Conservation (phyloP, 2,797 vertebrate species). For the Lagocephalus sceleratus region DNA sequence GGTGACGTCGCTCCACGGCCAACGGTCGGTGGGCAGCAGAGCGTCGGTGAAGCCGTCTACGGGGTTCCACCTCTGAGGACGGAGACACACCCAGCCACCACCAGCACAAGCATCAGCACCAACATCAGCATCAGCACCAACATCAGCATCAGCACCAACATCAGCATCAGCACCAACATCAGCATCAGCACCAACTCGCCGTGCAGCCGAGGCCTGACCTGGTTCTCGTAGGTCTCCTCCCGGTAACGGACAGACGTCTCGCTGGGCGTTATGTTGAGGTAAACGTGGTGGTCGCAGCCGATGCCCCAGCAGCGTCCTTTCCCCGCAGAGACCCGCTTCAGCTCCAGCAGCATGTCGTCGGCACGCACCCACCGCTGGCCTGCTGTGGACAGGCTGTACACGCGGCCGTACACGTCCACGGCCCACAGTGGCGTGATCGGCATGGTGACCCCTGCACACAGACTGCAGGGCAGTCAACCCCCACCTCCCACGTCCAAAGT, state of each 20-base stretch:
- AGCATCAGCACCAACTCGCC: neutral
- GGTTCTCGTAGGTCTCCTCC: slow-evolving; percentile 97
- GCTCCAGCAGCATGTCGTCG: slow-evolving; percentile 84
- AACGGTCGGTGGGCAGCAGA: slow-evolving; percentile 96
- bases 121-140: neutral
- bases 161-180: neutral
- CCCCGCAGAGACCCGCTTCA: slow-evolving; percentile 86
- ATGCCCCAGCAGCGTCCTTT: slow-evolving; percentile 92
- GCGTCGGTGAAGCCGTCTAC: slow-evolving; percentile 93
- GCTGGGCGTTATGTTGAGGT: slow-evolving; percentile 84
- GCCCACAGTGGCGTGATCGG: slow-evolving; percentile 88
- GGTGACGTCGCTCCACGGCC: slow-evolving; percentile 94
- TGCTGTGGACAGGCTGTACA: slow-evolving; percentile 85
- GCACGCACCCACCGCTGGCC: slow-evolving; percentile 86
- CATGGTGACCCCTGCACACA: slow-evolving; percentile 72
- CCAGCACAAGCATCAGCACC: too few relatives aligned
- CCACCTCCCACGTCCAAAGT: too few relatives aligned
- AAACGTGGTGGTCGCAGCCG: slow-evolving; percentile 90
- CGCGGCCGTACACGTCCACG: slow-evolving; percentile 90
- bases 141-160: neutral
- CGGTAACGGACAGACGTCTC: slow-evolving; percentile 86
- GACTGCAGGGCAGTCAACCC: neutral
- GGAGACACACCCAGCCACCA: slow-evolving; percentile 4
- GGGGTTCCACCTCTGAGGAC: slow-evolving; percentile 93
- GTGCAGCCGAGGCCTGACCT: slow-evolving; percentile 71